These are phyloP conservation scores for Oscheius sp. DNA, from an alignment of 2,888 invertebrate species.

Conservation along the genomic window DNA sequence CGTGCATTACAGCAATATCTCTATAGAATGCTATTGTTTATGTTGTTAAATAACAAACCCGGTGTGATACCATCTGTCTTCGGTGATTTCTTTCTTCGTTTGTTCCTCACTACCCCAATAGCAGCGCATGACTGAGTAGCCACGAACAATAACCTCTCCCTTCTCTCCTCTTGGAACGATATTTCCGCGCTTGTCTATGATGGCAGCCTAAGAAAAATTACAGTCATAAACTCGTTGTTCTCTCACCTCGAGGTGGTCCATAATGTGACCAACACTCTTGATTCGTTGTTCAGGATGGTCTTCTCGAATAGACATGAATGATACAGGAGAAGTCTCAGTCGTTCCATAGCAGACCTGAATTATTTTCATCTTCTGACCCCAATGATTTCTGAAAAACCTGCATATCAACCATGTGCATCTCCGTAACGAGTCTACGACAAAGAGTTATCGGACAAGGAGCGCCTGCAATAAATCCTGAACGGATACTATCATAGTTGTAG, in stretches of 20 bases:
- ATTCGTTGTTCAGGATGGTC: constrained; percentile 74
- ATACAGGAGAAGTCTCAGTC: constrained; percentile 77
- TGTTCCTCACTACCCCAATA: constrained; percentile 84
- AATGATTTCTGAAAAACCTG: constrained; percentile 40
- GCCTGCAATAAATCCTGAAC: constrained; percentile 78
- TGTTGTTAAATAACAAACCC: constrained; percentile 75
- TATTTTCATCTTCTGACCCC: neutral
- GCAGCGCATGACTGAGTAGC: constrained; percentile 80
- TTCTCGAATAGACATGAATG: constrained; percentile 73
- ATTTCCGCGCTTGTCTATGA: constrained; percentile 61
- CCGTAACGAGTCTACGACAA: constrained; percentile 71
- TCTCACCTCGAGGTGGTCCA: constrained; percentile 75
- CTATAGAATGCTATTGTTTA: constrained; percentile 57
- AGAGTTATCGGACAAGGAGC: constrained; percentile 77
- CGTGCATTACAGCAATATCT: constrained; percentile 73
- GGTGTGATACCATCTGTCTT: constrained; percentile 83
- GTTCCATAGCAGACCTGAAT: constrained; percentile 75
- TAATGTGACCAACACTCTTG: constrained; percentile 75
- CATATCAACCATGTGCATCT: constrained; percentile 69
- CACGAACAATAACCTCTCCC: constrained; percentile 71
- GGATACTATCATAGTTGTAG: constrained; percentile 69
- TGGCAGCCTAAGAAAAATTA: constrained; percentile 44
- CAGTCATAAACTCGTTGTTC: neutral
- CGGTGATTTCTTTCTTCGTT: constrained; percentile 78
- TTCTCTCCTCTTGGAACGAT: constrained; percentile 62